Base-by-base conservation (phyloP, 2,888 invertebrate genomes). In the Campopleginae sp. region DNA sequence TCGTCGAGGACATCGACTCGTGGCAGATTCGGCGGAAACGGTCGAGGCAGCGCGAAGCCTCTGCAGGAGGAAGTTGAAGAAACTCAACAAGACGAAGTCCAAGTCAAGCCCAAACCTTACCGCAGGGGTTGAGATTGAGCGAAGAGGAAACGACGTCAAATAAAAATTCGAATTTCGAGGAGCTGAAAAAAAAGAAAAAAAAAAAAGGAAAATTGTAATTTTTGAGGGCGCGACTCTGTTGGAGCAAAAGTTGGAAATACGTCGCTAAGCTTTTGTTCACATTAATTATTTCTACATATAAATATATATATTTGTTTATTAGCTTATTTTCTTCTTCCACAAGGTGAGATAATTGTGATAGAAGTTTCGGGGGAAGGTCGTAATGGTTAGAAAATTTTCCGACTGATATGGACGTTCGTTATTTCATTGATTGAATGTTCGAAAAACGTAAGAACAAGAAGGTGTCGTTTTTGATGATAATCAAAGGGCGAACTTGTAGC, bases 61-160 rank as follows among this genome's bases (percentile, higher is more conserved):
- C 76, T 87, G 5, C 92, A 91, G 58, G 92, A 92, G 48, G 92
- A 92, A 44, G 91, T 90, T 23, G 91, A 92, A 80, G 92, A 92
- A 80, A 91, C 92, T 14, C 92, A 91, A 61, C 91, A 89, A 0
- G 92, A 92, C 4, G 92, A 92, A 80, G 88, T 92, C 14, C 92
- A 92, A 90, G 90, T 92, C 27, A 92, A 92, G 78, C 87, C 91
- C 1, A 92, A 92, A 79, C 86, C 91, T 7, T 91, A 88, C 54
- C 92, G 92, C 84, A 89, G 92, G 78, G 91, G 92, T 86, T 92
- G 89, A 87, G 51, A 77, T 42, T 17, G 61, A 33, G 78, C 46
- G 48, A 44, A 72, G 38, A 23, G 74, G 77, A 61, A 17, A 78
- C 58, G 79, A 70, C 51, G 51, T 54, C 71, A 70, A 19, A 80